Percentiles rank a stretch among this genome's conserved stretches.
Conservation (phyloP, 2,113 vertebrate genomes). For the Pseudolaguvia tuberculata region DNA sequence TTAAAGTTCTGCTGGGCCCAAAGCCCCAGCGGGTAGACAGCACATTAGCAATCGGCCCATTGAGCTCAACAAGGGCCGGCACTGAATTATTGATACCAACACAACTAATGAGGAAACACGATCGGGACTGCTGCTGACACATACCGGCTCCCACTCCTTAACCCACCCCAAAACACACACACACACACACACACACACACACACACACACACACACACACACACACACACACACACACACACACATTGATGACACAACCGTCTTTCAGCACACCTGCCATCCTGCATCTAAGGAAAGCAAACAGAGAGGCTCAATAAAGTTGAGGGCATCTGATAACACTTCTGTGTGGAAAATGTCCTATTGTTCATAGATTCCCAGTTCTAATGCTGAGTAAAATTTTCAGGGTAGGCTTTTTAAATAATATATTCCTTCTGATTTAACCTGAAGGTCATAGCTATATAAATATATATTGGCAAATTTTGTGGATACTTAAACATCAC, state of each 20-base stretch:
- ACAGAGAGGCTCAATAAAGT: conserved; percentile 3
- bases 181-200: conserved; percentile 33
- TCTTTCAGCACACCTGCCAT: conserved; percentile 34
- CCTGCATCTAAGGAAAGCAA: conserved; percentile 26
- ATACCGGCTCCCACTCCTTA: conserved; percentile 32
- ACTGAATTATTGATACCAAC: conserved; percentile 78
- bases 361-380: conserved; percentile 1
- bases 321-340: neutral
- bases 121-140: conserved; percentile 61
- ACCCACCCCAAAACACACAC: conserved; percentile 38
- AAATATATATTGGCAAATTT: neutral
- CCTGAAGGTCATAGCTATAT: neutral
- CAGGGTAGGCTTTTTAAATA: neutral
- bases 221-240: conserved; percentile 39
- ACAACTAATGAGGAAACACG: conserved; percentile 78
- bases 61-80: conserved; percentile 73
- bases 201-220: conserved; percentile 39
- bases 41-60: conserved; percentile 77
- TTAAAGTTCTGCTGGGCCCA: conserved; percentile 68
- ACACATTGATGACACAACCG: conserved; percentile 22
- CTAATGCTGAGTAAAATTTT: neutral
- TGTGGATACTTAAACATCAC: no score
- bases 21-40: conserved; percentile 67
- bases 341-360: conserved; percentile 1
- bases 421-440: no score